Evolutionary conservation across 53 echinoderm and acorn worm species (phyloP), one percentile per base, ranked within the genome.

Genomic region (Holothuria scabra): DNA sequence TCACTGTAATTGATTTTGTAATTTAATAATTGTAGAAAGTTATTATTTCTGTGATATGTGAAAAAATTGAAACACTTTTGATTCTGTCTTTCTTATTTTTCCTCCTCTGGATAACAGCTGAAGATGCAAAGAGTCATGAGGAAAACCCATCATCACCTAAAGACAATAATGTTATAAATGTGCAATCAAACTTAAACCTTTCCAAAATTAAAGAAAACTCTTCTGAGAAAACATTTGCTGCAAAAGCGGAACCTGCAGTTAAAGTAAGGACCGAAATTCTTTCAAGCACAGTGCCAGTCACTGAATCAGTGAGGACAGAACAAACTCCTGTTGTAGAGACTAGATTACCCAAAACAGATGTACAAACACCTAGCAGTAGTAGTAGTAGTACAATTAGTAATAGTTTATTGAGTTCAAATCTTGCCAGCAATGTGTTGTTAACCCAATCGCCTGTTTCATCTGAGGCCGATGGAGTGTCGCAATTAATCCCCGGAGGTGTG

Each of bases 401-500:
- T 34, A 67, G 37, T 37, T 25, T 57, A 29, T 79, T 79, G 79
- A 79, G 32, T 28, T 56, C 79, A 79, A 79, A 58, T 79, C 79
- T 79, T 79, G 79, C 79, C 79, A 79, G 24, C 72, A 72, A 44
- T 46, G n/a, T 72, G 24, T 72, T 46, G 46, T 52, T 52, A 52
- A 12, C 46, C 13, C 46, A 72, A 28, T 46, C 46, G 12, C 22
- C 37, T n/a, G 41, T 46, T 18, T 20, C 44, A 26, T 28, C 74
- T 8, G 78, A 57, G 26, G 74, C 76, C 16, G 87, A 83, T 56
- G 74, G 84, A 35, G 87, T 81, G 74, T 90, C 81, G 78, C 85
- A 66, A 83, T 81, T 93, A 87, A 86, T 88, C 79, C 88, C 88
- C 0, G 88, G 88, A 8, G 88, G 83, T 13, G 88, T 88, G 1